Evolutionary conservation across 1,140 invertebrate species (phyloP).

Genomic region (Chironomus striatipennis): DNA sequence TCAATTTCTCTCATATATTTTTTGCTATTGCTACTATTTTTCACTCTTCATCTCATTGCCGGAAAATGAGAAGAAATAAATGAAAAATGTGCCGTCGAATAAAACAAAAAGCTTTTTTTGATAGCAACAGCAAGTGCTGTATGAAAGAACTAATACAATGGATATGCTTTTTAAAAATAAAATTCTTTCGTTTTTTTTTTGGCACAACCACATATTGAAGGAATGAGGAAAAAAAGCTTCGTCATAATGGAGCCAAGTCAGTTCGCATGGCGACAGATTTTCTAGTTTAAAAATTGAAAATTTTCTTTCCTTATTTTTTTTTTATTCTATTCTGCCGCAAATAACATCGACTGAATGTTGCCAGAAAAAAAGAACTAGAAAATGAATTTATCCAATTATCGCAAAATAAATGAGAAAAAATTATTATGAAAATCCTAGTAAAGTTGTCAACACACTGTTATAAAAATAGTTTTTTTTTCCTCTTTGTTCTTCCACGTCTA

Average conservation of each 20-base stretch:
- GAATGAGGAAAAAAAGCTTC: not conserved
- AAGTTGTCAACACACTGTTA: not conserved
- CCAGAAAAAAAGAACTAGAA: not conserved
- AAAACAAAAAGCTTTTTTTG: not conserved
- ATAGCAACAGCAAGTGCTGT: not conserved
- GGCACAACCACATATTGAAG: not conserved
- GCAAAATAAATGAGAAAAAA: not conserved
- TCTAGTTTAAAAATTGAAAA: constrained; percentile 5
- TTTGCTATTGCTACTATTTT: not conserved
- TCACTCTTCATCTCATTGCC: not conserved
- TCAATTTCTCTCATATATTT: not conserved
- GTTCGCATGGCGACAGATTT: constrained; percentile 11
- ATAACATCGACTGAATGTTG: not conserved
- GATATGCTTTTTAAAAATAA: not conserved
- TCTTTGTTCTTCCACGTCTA: no score
- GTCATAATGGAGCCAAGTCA: constrained; percentile 1
- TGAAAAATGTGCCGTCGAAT: constrained; percentile 7
- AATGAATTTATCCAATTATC: constrained; percentile 14
- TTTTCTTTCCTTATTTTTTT: no score
- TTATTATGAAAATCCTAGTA: not conserved
- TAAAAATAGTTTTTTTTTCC: not conserved
- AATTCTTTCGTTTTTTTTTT: not conserved
- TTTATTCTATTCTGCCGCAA: not conserved
- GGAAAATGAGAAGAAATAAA: not conserved
- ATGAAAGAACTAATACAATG: not conserved